phyloP scores from a whole-genome alignment of 1,140 invertebrate genomes.

The Samia ricini region DNA sequence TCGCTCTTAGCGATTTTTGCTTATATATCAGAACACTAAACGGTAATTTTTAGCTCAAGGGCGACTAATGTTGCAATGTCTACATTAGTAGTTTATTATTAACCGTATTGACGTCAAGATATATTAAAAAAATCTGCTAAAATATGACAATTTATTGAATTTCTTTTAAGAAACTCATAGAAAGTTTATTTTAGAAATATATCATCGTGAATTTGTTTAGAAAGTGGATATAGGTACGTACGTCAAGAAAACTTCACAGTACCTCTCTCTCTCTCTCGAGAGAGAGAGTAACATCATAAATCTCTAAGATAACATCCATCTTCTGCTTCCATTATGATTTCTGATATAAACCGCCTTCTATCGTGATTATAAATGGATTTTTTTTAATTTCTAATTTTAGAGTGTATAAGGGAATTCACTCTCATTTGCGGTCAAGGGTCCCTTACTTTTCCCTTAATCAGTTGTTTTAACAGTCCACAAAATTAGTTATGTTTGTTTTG shows the following conservation, averaged over 20 bases:
- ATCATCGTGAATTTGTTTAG: too few relatives aligned
- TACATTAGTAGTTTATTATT: too few relatives aligned
- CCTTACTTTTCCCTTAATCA: background rate
- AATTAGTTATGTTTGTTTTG: background rate
- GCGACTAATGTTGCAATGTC: too few relatives aligned
- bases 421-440: background rate
- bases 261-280: background rate
- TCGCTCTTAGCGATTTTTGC: too few relatives aligned
- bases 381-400: background rate
- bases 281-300: background rate
- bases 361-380: background rate
- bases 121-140: too few relatives aligned
- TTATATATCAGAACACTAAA: too few relatives aligned
- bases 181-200: too few relatives aligned
- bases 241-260: background rate
- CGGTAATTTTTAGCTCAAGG: too few relatives aligned
- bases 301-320: background rate
- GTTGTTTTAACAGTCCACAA: conserved; percentile 1
- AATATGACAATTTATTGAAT: too few relatives aligned
- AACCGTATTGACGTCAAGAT: too few relatives aligned
- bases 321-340: background rate
- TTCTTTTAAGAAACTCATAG: too few relatives aligned
- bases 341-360: background rate
- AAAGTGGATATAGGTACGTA: too few relatives aligned
- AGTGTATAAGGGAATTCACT: background rate